Evolutionary conservation across 2,797 vertebrate species (phyloP).

Genomic region (Molossus molossus): DNA sequence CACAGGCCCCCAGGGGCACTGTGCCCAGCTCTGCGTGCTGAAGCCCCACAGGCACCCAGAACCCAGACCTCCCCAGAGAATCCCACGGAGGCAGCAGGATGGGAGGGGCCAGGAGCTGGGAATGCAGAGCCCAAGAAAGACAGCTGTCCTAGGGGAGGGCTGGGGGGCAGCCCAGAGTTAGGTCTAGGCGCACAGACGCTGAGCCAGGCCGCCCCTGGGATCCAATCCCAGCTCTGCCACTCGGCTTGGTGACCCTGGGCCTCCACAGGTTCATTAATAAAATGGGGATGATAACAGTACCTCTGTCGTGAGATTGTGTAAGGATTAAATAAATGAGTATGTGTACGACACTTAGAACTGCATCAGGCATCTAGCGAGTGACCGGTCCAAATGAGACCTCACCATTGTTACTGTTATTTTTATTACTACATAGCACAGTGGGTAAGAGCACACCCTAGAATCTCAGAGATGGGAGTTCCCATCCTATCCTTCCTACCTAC

Average conservation of each 20-base stretch:
- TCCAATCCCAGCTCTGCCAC: not conserved
- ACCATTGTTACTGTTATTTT: not conserved
- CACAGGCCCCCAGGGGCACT: not conserved
- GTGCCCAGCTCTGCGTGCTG: not conserved
- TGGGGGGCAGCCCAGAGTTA: not conserved
- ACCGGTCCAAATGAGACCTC: fast-evolving
- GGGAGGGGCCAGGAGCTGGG: fast-evolving
- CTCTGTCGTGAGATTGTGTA: not conserved
- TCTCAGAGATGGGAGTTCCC: not conserved
- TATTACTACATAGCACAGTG: fast-evolving
- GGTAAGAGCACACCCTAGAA: not conserved
- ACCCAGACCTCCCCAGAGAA: not conserved
- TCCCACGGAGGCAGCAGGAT: fast-evolving
- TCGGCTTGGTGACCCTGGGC: not conserved
- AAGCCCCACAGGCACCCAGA: not conserved
- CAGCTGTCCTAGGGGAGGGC: not conserved
- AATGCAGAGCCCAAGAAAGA: not conserved
- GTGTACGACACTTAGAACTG: not conserved
- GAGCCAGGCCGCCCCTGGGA: not conserved
- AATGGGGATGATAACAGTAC: fast-evolving
- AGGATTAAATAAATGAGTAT: not conserved
- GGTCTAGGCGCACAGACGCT: not conserved
- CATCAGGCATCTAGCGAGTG: too few relatives aligned
- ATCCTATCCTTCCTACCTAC: not conserved
- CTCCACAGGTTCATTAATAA: not conserved